Percentiles rank a stretch among this genome's conserved stretches.
These are phyloP conservation scores for Equus przewalskii DNA, from an alignment of 2,113 vertebrate species.

Conservation along the genomic window DNA sequence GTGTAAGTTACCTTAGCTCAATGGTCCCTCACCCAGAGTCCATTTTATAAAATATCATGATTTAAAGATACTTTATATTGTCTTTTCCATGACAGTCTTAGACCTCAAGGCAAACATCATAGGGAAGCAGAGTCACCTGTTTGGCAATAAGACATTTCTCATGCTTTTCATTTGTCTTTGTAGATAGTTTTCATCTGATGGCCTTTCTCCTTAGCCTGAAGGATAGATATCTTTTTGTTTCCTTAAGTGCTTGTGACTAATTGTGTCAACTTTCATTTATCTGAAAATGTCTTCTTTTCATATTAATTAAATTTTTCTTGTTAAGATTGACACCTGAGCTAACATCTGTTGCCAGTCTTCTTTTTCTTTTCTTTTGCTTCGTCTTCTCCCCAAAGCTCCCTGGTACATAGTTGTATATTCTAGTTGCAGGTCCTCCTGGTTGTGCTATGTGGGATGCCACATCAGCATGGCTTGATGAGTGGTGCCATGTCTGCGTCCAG, in stretches of 20 bases:
- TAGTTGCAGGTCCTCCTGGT: too few species aligned
- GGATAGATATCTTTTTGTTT: neutral
- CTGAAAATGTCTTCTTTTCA: neutral
- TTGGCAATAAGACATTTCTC: neutral
- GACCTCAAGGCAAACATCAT: neutral
- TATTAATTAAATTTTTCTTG: neutral
- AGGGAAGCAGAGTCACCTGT: neutral
- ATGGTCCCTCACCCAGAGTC: neutral
- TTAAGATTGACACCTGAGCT: too few species aligned
- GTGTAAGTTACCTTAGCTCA: neutral
- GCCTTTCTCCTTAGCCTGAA: neutral
- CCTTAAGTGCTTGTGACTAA: neutral
- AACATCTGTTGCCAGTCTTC: too few species aligned
- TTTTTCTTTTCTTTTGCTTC: too few species aligned
- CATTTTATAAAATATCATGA: neutral
- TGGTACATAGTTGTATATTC: too few species aligned
- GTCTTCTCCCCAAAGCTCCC: too few species aligned
- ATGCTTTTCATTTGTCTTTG: neutral
- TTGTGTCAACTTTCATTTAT: neutral
- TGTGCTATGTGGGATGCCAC: too few species aligned
- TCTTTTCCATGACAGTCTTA: neutral
- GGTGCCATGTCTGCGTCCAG: too few species aligned
- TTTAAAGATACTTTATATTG: neutral
- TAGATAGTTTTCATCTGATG: neutral
- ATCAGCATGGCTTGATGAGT: too few species aligned